Evolutionary conservation across 2,888 invertebrate species (phyloP), one percentile per base, ranked within the genome.

Genomic region (Molanna angustata): DNA sequence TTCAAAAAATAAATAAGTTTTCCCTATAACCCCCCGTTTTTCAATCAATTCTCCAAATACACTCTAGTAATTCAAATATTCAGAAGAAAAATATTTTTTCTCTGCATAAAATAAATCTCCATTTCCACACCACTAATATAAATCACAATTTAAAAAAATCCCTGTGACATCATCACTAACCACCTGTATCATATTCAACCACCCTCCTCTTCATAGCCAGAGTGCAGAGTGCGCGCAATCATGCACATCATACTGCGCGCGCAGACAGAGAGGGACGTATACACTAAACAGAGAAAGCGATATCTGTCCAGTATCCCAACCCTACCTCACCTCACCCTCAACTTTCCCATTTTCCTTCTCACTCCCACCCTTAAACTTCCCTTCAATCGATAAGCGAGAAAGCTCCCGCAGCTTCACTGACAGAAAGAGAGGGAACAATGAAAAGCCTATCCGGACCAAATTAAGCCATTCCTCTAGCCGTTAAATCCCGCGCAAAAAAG

Each of bases 371-470:
- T 17, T 41, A n/a, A 42, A 39, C 48, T 44, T 32, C 21, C 55
- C 49, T 51, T 55, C 58, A 58, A 58, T 58, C 58, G 58, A 58
- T 58, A 55, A 58, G 52, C 55, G 55, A 50, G 53, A 46, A 48
- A 54, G 48, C 53, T 52, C 20, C 33, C 39, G 31, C 33, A 45
- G 42, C 41, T 32, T 43, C 20, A 13, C 40, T 18, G 44, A 16
- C 40, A 14, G 21, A 52, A 21, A 47, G 51, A 52, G 50, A 50
- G 6, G 50, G 37, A 43, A 44, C 16, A 13, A 18, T 9, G 33
- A 35, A 42, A 49, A 43, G 19, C 42, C 6, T n/a, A 22, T 21
- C 21, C 14, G 16, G 9, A 43, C 2, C 2, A 13, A 2, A 1
- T 11, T 21, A 35, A 18, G 17, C 18, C n/a, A 37, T 17, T 37